phyloP scores from a whole-genome alignment of 2,797 vertebrate genomes.

The Lepus townsendii region DNA sequence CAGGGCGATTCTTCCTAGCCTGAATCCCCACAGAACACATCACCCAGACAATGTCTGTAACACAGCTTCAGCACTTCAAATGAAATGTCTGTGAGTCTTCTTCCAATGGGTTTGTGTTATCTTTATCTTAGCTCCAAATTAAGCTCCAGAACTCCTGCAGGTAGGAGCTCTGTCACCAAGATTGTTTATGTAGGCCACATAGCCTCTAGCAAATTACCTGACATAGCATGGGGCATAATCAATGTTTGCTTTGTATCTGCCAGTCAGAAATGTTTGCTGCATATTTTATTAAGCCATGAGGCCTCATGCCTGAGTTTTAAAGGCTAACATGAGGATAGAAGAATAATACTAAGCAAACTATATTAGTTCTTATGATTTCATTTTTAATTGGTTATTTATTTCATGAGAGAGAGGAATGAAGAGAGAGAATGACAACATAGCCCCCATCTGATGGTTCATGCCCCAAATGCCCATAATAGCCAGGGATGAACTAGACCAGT shows the following conservation, averaged over 20 bases:
- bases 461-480: too few relatives aligned
- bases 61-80: not conserved
- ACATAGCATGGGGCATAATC: not conserved
- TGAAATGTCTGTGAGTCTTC: slow-evolving; percentile 53
- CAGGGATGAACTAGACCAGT: too few relatives aligned
- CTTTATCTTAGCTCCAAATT: slow-evolving; percentile 25
- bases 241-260: not conserved
- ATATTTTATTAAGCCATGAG: slow-evolving; percentile 21
- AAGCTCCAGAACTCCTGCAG: slow-evolving; percentile 25
- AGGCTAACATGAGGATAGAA: not conserved
- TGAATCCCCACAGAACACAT: slow-evolving; percentile 1
- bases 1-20: slow-evolving; percentile 69
- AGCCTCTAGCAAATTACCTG: slow-evolving; percentile 36
- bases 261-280: not conserved
- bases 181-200: slow-evolving; percentile 53
- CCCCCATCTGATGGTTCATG: too few relatives aligned
- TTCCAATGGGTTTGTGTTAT: slow-evolving; percentile 15
- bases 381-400: too few relatives aligned
- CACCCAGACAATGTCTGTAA: slow-evolving; percentile 52
- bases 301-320: not conserved
- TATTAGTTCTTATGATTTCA: too few relatives aligned
- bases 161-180: not conserved
- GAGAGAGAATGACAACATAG: too few relatives aligned
- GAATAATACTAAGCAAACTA: not conserved
- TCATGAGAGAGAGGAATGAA: too few relatives aligned